Conservation (phyloP, 2,113 vertebrate species). For the Brachyhypopomus gauderio region DNA sequence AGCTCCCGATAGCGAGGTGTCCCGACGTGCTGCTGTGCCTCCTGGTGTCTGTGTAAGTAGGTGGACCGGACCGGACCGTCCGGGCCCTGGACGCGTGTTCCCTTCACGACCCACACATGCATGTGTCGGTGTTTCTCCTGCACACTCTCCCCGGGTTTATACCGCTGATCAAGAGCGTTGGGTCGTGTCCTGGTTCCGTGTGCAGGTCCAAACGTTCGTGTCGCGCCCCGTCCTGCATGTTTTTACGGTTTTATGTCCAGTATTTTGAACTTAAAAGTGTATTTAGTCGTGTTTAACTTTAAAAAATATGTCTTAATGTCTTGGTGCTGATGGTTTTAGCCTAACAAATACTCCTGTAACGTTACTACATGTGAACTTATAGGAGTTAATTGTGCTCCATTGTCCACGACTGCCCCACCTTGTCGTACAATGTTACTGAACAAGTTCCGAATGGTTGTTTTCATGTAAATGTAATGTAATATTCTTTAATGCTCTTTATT, state of each 20-base stretch:
- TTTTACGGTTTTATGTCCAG: not conserved
- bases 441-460: not conserved
- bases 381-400: not conserved
- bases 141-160: too few relatives aligned
- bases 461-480: too few relatives aligned
- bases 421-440: slow-evolving; percentile 21
- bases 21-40: not conserved
- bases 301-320: too few relatives aligned
- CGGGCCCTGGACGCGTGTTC: not conserved
- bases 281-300: too few relatives aligned
- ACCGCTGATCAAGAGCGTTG: not conserved
- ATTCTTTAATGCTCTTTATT: too few relatives aligned
- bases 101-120: not conserved
- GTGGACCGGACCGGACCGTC: not conserved
- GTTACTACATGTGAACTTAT: not conserved
- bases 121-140: not conserved
- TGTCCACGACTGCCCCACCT: slow-evolving; percentile 6
- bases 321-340: not conserved
- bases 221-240: slow-evolving; percentile 19
- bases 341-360: not conserved
- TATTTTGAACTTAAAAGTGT: not conserved
- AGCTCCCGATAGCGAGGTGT: not conserved
- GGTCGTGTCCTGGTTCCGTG: not conserved
- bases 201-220: not conserved
- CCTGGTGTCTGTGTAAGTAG: slow-evolving; percentile 33